phyloP scores from a whole-genome alignment of 2,888 invertebrate species.

The Drosophila mimica region DNA sequence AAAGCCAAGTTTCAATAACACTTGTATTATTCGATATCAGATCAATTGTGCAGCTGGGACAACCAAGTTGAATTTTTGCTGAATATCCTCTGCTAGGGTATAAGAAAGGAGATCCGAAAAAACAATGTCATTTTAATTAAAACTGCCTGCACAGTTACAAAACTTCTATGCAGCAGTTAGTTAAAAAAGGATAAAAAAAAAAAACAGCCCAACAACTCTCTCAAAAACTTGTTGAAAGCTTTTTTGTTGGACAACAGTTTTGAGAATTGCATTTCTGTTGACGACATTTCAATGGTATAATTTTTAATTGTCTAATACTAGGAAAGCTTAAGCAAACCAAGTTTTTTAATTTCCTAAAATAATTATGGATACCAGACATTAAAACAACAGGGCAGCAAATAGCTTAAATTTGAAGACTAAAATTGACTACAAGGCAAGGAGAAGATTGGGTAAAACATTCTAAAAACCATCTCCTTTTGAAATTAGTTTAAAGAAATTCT shows the following conservation, averaged over 20 bases:
- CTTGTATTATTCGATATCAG: background rate
- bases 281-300: conserved; percentile 29
- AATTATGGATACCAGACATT: conserved; percentile 1
- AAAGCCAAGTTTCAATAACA: background rate
- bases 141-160: conserved; percentile 45
- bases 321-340: background rate
- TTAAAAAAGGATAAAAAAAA: conserved; percentile 15
- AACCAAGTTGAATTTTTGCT: no score
- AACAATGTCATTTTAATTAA: conserved; percentile 72
- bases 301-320: conserved; percentile 4
- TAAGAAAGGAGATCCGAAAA: conserved; percentile 21
- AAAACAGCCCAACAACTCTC: conserved; percentile 9
- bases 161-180: conserved; percentile 26
- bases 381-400: background rate
- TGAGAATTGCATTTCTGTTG: conserved; percentile 24
- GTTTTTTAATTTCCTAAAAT: conserved; percentile 8
- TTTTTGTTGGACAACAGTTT: conserved; percentile 15
- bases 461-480: background rate
- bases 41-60: background rate
- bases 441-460: background rate
- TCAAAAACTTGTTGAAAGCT: conserved; percentile 10
- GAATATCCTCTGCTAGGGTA: background rate
- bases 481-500: background rate
- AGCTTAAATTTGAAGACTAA: background rate
- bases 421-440: background rate